Evolutionary conservation across 2,797 vertebrate genomes (phyloP).

Genomic region (Clarias fuscus): DNA sequence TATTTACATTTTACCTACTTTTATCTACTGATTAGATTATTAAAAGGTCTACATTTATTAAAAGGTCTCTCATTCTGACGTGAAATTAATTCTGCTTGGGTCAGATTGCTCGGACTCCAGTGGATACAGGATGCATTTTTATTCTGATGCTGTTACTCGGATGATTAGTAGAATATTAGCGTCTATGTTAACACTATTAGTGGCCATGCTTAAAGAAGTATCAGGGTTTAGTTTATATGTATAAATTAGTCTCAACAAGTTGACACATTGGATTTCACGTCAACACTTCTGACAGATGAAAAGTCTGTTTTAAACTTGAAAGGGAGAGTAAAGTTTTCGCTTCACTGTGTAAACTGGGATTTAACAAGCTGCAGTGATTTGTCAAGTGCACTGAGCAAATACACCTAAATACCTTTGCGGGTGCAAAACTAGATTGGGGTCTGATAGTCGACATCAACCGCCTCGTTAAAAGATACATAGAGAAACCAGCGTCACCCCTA

Average conservation of each 20-base stretch:
- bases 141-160: too few species aligned
- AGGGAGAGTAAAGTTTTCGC: background rate
- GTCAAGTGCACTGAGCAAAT: background rate
- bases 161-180: too few species aligned
- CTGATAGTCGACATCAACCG: too few species aligned
- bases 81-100: too few species aligned
- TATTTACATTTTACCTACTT: too few species aligned
- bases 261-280: background rate
- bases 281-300: background rate
- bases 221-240: background rate
- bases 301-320: background rate
- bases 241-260: background rate
- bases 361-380: constrained; percentile 3
- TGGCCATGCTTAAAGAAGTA: background rate
- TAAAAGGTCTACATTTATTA: too few species aligned
- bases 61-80: too few species aligned
- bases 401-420: background rate
- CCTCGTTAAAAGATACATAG: background rate
- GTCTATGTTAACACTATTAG: too few species aligned
- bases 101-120: too few species aligned
- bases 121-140: too few species aligned
- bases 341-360: background rate
- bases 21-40: too few species aligned
- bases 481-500: background rate
- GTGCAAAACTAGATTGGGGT: background rate